A percentile compares a stretch with the other conserved stretches of the same genome.
Conservation (phyloP, 2,113 vertebrate species). For the Salminus brasiliensis region DNA sequence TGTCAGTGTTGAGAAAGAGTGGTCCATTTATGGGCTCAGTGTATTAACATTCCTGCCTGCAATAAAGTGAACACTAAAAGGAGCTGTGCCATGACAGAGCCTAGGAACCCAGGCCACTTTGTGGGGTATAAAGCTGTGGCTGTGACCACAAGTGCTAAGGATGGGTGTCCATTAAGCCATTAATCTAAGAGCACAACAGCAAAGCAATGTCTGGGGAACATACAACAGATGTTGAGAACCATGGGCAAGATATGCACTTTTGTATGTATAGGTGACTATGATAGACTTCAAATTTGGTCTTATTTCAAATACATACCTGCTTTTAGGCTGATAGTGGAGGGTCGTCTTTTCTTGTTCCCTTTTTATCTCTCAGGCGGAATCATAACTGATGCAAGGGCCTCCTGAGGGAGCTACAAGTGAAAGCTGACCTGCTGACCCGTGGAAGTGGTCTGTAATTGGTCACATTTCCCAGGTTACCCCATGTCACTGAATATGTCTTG, state of each 20-base stretch:
- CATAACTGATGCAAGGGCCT: neutral
- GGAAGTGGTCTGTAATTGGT: slow-evolving; percentile 54
- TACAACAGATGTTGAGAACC: slow-evolving; percentile 1
- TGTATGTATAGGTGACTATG: neutral
- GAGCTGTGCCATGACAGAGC: slow-evolving; percentile 33
- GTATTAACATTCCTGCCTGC: slow-evolving; percentile 50
- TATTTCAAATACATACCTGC: neutral
- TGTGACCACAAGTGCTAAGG: slow-evolving; percentile 25
- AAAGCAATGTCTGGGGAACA: slow-evolving; percentile 18
- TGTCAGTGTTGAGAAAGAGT: slow-evolving; percentile 50
- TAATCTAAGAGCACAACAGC: slow-evolving; percentile 26
- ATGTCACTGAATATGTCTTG: slow-evolving; percentile 42
- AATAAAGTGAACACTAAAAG: slow-evolving; percentile 47
- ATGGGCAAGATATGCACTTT: no score
- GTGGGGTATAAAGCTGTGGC: slow-evolving; percentile 33
- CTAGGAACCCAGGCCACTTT: slow-evolving; percentile 1
- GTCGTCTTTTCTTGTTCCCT: neutral
- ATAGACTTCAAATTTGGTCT: neutral
- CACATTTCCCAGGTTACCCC: slow-evolving; percentile 61
- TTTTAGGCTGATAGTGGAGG: neutral
- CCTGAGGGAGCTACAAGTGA: slow-evolving; percentile 24
- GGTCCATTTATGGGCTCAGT: slow-evolving; percentile 43
- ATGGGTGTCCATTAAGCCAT: slow-evolving; percentile 28
- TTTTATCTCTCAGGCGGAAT: neutral
- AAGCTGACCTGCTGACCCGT: slow-evolving; percentile 50